Percentiles rank a stretch among this genome's conserved stretches.
phyloP scores from a whole-genome alignment of 2,888 invertebrate species.

The Meteorus cinctellus region DNA sequence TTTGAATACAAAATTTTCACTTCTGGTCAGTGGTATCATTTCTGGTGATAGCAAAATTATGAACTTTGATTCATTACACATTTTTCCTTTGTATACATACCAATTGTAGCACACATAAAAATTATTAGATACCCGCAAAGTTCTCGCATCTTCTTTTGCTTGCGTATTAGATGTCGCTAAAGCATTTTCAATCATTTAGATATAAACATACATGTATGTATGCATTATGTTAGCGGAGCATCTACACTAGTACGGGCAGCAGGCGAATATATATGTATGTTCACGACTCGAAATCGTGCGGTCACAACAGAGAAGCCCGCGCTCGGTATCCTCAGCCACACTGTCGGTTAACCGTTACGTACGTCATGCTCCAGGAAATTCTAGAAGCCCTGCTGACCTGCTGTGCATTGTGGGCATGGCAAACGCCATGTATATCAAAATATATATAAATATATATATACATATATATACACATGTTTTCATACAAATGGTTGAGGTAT shows the following conservation, averaged over 20 bases:
- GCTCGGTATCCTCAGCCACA: constrained; percentile 10
- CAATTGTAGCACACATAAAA: not conserved
- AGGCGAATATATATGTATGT: constrained; percentile 1
- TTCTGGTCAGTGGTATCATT: no score
- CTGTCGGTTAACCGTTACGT: constrained; percentile 55
- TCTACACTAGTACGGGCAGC: constrained; percentile 18
- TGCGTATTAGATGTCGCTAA: not conserved
- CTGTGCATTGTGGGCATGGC: constrained; percentile 48
- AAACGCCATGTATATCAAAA: not conserved
- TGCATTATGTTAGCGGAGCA: constrained; percentile 15
- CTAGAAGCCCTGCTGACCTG: constrained; percentile 53
- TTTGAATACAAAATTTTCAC: no score
- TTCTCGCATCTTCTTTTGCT: not conserved
- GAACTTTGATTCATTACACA: no score
- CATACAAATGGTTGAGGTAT: not conserved
- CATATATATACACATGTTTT: not conserved
- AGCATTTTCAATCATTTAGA: constrained; percentile 1
- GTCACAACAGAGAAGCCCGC: constrained; percentile 19
- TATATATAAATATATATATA: not conserved
- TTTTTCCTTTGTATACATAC: not conserved
- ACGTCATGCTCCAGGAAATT: constrained; percentile 55
- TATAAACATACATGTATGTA: constrained; percentile 5
- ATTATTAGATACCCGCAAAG: not conserved
- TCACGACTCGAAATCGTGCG: constrained; percentile 38
- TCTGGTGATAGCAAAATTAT: no score